Conservation (phyloP, 53 echinoderm and acorn worm genomes). For the Zoroaster sp. region DNA sequence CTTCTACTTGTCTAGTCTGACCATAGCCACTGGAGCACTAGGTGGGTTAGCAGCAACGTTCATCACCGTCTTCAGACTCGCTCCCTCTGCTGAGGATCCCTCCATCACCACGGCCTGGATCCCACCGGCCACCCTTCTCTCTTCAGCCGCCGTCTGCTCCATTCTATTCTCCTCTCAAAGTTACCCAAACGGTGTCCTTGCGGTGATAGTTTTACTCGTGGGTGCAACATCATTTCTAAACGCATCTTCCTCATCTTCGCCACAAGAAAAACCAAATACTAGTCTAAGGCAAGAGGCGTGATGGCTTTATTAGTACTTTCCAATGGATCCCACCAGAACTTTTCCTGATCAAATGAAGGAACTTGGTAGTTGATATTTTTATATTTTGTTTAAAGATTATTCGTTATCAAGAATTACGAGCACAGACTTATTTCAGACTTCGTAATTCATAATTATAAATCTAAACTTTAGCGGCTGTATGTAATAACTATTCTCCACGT, state of each 20-base stretch:
- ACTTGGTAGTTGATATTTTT: too few species aligned
- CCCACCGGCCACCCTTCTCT: not conserved
- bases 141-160: not conserved
- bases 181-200: not conserved
- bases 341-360: too few species aligned
- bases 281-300: not conserved
- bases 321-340: too few species aligned
- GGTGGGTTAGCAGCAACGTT: not conserved
- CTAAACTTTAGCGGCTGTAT: too few species aligned
- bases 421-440: too few species aligned
- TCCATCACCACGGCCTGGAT: not conserved
- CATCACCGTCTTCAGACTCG: not conserved
- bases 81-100: not conserved
- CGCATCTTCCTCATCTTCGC: not conserved
- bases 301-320: too few species aligned
- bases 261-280: not conserved
- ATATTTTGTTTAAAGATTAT: too few species aligned
- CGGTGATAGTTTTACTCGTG: not conserved
- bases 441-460: too few species aligned
- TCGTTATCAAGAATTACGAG: too few species aligned
- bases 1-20: constrained; percentile 15
- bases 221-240: not conserved
- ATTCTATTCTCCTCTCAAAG: constrained; percentile 12
- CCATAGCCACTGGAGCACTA: not conserved
- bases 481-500: too few species aligned